Evolutionary conservation across 2,113 vertebrate genomes (phyloP).

Genomic region (Zootoca vivipara): DNA sequence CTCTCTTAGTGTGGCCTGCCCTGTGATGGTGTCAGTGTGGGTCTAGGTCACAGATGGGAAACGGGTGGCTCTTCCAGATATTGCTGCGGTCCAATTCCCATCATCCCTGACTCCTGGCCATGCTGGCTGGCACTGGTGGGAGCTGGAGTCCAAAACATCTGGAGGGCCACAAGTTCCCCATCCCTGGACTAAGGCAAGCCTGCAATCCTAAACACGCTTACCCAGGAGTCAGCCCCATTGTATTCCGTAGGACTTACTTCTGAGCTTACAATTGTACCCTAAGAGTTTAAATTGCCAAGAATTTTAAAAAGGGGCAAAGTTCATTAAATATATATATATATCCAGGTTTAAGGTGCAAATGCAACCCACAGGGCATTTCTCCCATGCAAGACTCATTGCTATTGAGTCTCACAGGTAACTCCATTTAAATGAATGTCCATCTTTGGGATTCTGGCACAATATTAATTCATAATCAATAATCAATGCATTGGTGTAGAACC

Average conservation of each 20-base stretch:
- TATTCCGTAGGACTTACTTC: too few relatives aligned
- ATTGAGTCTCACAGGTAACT: too few relatives aligned
- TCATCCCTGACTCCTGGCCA: not conserved
- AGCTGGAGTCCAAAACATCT: not conserved
- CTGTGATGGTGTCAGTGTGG: slow-evolving; percentile 39
- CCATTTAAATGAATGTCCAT: not conserved
- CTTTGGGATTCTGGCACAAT: too few relatives aligned
- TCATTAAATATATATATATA: slow-evolving; percentile 17
- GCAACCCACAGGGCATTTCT: not conserved
- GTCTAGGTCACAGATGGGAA: slow-evolving; percentile 33
- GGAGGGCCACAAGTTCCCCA: not conserved
- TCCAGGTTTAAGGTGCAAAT: not conserved
- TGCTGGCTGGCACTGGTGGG: not conserved
- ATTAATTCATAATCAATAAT: not conserved
- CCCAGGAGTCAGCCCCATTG: too few relatives aligned
- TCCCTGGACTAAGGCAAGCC: too few relatives aligned
- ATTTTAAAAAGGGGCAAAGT: not conserved
- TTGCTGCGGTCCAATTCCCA: not conserved
- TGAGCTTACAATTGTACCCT: too few relatives aligned
- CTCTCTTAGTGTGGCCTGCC: slow-evolving; percentile 63
- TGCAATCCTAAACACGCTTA: not conserved
- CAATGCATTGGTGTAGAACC: too few relatives aligned
- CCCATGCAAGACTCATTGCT: not conserved
- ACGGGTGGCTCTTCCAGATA: not conserved
- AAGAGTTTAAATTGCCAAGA: slow-evolving; percentile 20